These are phyloP conservation scores for Trachelus troglodyta DNA, from an alignment of 2,888 invertebrate species.

Conservation along the genomic window DNA sequence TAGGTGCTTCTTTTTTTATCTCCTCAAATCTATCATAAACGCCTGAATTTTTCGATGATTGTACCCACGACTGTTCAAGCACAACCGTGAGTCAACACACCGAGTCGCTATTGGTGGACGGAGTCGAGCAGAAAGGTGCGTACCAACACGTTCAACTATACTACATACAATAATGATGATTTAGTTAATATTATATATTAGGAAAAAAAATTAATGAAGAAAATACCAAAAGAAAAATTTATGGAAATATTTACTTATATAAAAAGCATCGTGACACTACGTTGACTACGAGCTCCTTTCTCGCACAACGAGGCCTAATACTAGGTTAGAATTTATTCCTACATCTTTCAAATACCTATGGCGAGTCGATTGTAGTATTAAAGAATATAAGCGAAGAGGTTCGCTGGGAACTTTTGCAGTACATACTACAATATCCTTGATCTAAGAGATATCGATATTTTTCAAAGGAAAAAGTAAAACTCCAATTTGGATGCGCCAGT, in stretches of 20 bases:
- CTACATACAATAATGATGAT: background rate
- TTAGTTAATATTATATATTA: background rate
- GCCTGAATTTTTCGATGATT: background rate
- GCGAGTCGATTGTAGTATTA: background rate
- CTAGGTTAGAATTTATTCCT: background rate
- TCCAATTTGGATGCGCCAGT: background rate
- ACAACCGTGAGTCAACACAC: background rate
- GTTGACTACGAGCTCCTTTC: background rate
- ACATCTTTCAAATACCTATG: background rate
- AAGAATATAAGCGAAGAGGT: background rate
- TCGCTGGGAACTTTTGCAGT: background rate
- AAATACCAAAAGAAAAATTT: background rate
- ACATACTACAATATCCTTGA: background rate
- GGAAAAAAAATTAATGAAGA: background rate
- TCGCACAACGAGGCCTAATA: background rate
- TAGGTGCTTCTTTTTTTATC: background rate
- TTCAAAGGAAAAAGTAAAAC: background rate
- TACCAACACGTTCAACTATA: background rate
- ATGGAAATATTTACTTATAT: background rate
- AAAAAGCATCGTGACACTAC: background rate
- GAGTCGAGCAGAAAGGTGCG: slow-evolving; percentile 45
- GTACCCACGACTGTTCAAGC: background rate
- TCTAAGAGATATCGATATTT: background rate
- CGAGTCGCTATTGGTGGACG: slow-evolving; percentile 34
- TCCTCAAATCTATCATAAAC: background rate